Percentiles rank a stretch among this genome's conserved stretches.
Evolutionary conservation across 2,113 vertebrate genomes (phyloP).

Genomic region (Chunga burmeisteri): DNA sequence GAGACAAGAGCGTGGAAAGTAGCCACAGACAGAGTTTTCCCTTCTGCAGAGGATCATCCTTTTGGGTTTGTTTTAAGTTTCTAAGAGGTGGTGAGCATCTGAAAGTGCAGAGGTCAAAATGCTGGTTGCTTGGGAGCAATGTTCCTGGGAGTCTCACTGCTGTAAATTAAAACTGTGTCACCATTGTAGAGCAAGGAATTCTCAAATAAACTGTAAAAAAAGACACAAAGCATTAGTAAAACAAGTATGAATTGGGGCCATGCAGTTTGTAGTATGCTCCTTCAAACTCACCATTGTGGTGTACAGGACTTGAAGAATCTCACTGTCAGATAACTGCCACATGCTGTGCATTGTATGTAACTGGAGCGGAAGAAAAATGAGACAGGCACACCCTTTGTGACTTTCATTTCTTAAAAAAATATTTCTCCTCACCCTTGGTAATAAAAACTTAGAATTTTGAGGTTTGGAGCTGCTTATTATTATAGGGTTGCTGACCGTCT

Average conservation of each 20-base stretch:
- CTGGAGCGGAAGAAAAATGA: conserved; percentile 14
- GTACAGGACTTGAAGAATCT: conserved; percentile 4
- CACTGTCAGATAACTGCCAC: not conserved
- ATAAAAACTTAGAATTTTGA: not conserved
- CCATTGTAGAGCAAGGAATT: conserved; percentile 26
- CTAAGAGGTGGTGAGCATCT: not conserved
- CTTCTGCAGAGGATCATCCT: not conserved
- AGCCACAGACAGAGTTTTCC: not conserved
- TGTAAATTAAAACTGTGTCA: conserved; percentile 33
- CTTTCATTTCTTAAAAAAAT: conserved; percentile 9
- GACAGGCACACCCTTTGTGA: not conserved
- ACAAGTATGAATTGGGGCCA: conserved; percentile 24
- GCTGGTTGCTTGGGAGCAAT: conserved; percentile 5
- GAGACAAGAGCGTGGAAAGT: not conserved
- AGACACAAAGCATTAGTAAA: conserved; percentile 34
- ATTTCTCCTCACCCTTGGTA: not conserved
- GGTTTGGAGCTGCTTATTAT: not conserved
- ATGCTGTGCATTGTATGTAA: conserved; percentile 14
- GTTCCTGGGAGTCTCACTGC: not conserved
- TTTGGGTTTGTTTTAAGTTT: not conserved
- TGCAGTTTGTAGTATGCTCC: not conserved
- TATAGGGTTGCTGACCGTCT: not conserved
- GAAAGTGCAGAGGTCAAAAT: conserved; percentile 27
- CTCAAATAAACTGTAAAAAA: conserved; percentile 35
- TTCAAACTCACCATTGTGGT: conserved; percentile 23